Evolutionary conservation across 2,113 vertebrate genomes (phyloP).

Genomic region (Protobothrops flavoviridis): DNA sequence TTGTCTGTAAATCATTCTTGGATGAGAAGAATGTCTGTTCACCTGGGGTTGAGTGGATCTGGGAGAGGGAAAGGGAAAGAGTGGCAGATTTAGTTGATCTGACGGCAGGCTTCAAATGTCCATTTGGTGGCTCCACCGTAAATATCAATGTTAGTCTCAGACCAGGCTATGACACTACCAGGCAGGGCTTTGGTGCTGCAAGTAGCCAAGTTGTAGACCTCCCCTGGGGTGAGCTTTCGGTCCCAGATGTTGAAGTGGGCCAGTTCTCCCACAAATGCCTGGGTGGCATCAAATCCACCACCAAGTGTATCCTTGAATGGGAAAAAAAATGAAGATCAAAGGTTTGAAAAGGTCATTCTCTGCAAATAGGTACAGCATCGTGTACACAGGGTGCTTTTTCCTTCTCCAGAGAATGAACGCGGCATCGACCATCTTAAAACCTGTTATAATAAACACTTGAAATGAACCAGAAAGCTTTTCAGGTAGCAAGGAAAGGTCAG

Average conservation of each 20-base stretch:
- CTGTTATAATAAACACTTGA: not conserved
- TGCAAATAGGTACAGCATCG: fast-evolving
- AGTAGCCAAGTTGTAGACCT: conserved; percentile 92
- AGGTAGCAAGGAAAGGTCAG: conserved; percentile 8
- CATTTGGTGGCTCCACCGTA: conserved; percentile 94
- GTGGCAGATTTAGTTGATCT: conserved; percentile 82
- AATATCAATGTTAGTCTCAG: conserved; percentile 88
- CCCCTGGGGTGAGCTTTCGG: conserved; percentile 83
- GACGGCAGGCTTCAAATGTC: conserved; percentile 94
- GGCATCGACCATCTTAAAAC: not conserved
- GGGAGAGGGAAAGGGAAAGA: conserved; percentile 26
- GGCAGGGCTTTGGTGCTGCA: conserved; percentile 86
- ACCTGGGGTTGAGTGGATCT: conserved; percentile 31
- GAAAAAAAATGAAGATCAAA: conserved; percentile 26
- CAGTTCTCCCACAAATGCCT: conserved; percentile 91
- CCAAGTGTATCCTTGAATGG: conserved; percentile 86
- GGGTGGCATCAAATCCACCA: conserved; percentile 94
- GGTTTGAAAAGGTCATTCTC: not conserved
- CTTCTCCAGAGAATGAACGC: not conserved
- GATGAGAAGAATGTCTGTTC: conserved; percentile 38
- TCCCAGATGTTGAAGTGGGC: conserved; percentile 96
- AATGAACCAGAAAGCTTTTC: conserved; percentile 21
- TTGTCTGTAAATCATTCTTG: conserved; percentile 50
- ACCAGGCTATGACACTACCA: conserved; percentile 93
- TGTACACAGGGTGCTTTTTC: fast-evolving